Percentiles rank a stretch among this genome's conserved stretches.
Evolutionary conservation across 2,888 invertebrate genomes (phyloP).

Genomic region (Seira musarum): DNA sequence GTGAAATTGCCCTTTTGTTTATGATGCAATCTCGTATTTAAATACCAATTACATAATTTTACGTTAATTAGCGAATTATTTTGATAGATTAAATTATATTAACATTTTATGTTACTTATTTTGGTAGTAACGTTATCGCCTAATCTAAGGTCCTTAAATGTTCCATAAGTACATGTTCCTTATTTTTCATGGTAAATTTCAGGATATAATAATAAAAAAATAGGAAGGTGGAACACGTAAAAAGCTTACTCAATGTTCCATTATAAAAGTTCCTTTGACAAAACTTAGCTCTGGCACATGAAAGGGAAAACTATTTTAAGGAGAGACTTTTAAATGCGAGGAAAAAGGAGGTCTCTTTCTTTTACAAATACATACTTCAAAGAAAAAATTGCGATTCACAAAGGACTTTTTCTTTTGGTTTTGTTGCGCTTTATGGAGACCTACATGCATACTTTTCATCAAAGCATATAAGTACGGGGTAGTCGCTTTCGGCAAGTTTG

Average conservation of each 20-base stretch:
- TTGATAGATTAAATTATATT: no score
- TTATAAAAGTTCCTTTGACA: constrained; percentile 38
- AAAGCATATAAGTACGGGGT: constrained; percentile 4
- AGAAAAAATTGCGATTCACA: constrained; percentile 63
- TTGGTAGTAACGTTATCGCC: no score
- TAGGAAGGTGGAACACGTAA: constrained; percentile 25
- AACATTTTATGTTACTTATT: no score
- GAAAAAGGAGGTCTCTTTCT: constrained; percentile 33
- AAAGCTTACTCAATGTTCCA: constrained; percentile 25
- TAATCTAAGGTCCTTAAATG: no score
- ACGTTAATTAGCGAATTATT: neutral
- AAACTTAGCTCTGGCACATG: constrained; percentile 26
- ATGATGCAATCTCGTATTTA: neutral
- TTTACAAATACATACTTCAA: constrained; percentile 42
- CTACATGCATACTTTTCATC: neutral
- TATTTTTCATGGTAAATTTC: neutral
- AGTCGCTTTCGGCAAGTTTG: constrained; percentile 62
- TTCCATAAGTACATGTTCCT: no score
- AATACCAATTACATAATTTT: neutral
- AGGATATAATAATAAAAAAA: neutral
- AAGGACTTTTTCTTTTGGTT: constrained; percentile 56
- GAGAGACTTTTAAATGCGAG: constrained; percentile 31
- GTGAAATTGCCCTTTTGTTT: neutral
- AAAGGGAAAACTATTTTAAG: constrained; percentile 39
- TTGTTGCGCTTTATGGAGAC: constrained; percentile 33